phyloP scores from a whole-genome alignment of 2,888 invertebrate species.

The Taenaris catops region DNA sequence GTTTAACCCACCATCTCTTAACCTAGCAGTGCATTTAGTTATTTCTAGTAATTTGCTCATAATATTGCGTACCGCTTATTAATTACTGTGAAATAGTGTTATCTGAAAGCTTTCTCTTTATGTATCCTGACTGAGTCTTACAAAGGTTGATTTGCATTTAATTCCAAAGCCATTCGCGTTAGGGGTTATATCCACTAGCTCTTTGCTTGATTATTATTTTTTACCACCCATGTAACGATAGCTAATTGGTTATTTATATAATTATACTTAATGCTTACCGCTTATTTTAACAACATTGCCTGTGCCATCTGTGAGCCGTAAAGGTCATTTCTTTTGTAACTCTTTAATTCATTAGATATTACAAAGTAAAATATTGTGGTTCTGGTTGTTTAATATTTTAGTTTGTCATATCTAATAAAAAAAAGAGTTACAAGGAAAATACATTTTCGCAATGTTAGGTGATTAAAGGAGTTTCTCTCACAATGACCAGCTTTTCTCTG shows the following conservation, averaged over 20 bases:
- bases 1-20: conserved; percentile 2
- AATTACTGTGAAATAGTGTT: conserved; percentile 21
- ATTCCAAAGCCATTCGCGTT: conserved; percentile 15
- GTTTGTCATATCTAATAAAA: too few relatives aligned
- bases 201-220: not conserved
- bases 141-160: conserved; percentile 22
- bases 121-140: conserved; percentile 19
- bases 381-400: too few relatives aligned
- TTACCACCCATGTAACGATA: not conserved
- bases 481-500: too few relatives aligned
- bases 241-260: not conserved
- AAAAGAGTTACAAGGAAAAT: too few relatives aligned
- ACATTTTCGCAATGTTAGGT: too few relatives aligned
- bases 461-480: too few relatives aligned
- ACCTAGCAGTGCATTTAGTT: conserved; percentile 7
- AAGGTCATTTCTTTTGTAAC: too few relatives aligned
- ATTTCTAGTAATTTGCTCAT: conserved; percentile 16
- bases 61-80: conserved; percentile 20
- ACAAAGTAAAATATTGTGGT: too few relatives aligned
- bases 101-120: conserved; percentile 20
- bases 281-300: too few relatives aligned
- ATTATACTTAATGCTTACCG: not conserved
- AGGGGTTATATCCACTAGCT: conserved; percentile 12
- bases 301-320: too few relatives aligned
- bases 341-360: too few relatives aligned